Conservation (phyloP, 2,113 vertebrate genomes). For the Gobius niger region DNA sequence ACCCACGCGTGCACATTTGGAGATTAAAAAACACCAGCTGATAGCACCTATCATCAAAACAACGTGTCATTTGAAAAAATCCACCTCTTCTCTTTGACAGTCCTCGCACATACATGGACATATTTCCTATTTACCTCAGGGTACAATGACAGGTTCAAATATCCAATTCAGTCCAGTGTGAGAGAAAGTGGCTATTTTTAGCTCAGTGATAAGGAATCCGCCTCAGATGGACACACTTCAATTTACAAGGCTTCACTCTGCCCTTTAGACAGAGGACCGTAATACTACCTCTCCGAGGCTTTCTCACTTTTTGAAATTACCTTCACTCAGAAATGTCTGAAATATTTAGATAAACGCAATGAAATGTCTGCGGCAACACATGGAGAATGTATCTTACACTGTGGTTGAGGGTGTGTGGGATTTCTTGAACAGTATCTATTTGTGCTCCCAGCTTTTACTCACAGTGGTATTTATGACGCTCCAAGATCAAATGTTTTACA, state of each 20-base stretch:
- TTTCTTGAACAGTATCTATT: no score
- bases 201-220: conserved; percentile 54
- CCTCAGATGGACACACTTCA: conserved; percentile 59
- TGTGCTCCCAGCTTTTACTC: no score
- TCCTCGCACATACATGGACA: conserved; percentile 43
- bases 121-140: conserved; percentile 40
- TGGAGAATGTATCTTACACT: no score
- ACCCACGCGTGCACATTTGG: conserved; percentile 39
- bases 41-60: conserved; percentile 26
- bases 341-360: conserved; percentile 14
- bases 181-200: conserved; percentile 66
- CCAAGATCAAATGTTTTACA: no score
- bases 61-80: conserved; percentile 23
- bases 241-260: conserved; percentile 59
- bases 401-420: no score
- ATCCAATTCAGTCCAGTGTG: conserved; percentile 48
- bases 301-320: conserved; percentile 7
- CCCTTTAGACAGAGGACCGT: conserved; percentile 42
- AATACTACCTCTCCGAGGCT: conserved; percentile 25
- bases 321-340: conserved; percentile 3
- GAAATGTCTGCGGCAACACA: no score
- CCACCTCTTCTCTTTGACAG: conserved; percentile 9
- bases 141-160: conserved; percentile 50
- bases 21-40: conserved; percentile 23
- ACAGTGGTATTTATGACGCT: no score